Evolutionary conservation across 2,113 vertebrate species (phyloP), one percentile per base, ranked within the genome.

Genomic region (Plectropomus leopardus): DNA sequence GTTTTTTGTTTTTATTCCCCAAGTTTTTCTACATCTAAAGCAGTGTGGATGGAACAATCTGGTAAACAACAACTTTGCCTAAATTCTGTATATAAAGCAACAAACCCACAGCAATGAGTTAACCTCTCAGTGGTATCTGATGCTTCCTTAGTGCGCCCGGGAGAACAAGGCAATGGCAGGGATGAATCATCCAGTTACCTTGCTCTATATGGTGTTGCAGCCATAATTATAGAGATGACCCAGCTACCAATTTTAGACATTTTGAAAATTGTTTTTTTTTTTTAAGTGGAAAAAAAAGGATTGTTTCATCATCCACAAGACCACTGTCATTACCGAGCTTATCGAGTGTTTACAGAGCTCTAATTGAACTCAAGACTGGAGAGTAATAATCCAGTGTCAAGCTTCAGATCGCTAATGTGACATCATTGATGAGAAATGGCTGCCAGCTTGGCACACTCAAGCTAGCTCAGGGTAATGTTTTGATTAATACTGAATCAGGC

Each of bases 401-500:
- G 83, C 85, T 78, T 70, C 36, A 73, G 69, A 85, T 87, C 65
- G 66, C 83, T 88, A 89, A 91, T 85, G 88, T 90, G 87, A 84
- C 80, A 89, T 86, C 75, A 83, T 71, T 82, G 76, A 82, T 88
- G 84, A 89, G 84, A 67, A 82, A 85, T 84, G 69, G 66, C 83
- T 85, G 85, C 73, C 73, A 78, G 84, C 53, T 81, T 87, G 86
- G 87, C 86, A 85, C 58, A 50, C 23, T 64, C 68, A 76, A 55
- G 85, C 71, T 67, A 75, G 51, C 68, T 85, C 63, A 64, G 74
- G 64, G 86, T 86, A 77, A 84, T 86, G 84, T 91, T 92, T 89
- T 92, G 89, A 92, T 92, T 90, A 92, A 91, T 87, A 78, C 84
- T 65, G 72, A 86, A 89, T 84, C 86, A 75, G 75, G 69, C 81